phyloP scores from a whole-genome alignment of 64 coral and sea anemone genomes.

The Pachyseris speciosa region DNA sequence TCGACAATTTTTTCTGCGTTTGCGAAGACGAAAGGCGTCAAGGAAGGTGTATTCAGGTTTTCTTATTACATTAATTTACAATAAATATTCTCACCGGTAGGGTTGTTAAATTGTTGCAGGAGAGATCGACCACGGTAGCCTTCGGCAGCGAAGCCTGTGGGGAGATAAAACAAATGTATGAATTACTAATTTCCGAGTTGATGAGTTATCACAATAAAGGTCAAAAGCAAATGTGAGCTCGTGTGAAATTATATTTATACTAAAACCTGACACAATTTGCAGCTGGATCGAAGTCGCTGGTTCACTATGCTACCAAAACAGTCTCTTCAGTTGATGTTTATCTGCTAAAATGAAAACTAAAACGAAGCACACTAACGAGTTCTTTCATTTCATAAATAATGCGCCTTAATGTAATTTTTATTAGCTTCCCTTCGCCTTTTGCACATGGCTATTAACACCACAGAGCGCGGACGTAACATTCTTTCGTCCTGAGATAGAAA shows the following conservation, averaged over 20 bases:
- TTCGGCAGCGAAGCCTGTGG: conserved; percentile 62
- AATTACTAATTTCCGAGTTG: background rate
- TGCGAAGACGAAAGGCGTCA: background rate
- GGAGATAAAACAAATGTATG: background rate
- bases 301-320: background rate
- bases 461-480: no score
- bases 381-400: background rate
- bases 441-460: no score
- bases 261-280: no score
- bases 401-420: conserved; percentile 28
- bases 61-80: background rate
- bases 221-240: no score
- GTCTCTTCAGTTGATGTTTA: background rate
- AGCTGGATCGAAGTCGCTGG: no score
- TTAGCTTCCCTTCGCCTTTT: no score
- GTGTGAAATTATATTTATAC: no score
- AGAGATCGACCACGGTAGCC: conserved; percentile 83
- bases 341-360: background rate
- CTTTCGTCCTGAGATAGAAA: no score
- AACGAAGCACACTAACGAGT: background rate
- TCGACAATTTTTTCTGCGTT: background rate
- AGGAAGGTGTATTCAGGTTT: background rate
- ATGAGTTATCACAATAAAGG: no score
- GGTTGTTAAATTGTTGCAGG: conserved; percentile 76
- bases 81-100: conserved; percentile 64